Percentiles rank a stretch among this genome's conserved stretches.
phyloP scores from a whole-genome alignment of 1,140 invertebrate species.

The Panulirus ornatus region DNA sequence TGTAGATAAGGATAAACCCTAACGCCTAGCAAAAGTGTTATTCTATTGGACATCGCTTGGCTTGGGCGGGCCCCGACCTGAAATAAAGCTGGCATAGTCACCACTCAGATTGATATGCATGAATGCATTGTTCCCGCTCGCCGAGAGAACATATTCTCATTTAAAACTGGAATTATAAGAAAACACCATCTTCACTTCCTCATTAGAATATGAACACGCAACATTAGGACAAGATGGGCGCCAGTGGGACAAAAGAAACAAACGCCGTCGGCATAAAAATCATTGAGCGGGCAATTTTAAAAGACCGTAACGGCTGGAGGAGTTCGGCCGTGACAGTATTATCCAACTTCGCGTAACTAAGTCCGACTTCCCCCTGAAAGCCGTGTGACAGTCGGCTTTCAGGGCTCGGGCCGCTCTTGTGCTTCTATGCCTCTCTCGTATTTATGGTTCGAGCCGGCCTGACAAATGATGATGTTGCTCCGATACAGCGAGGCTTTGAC shows the following conservation, averaged over 20 bases:
- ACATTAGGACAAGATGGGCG: neutral
- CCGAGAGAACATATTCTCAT: neutral
- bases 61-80: too few species aligned
- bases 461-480: slow-evolving; percentile 33
- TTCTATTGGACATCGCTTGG: too few species aligned
- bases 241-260: neutral
- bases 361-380: neutral
- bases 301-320: neutral
- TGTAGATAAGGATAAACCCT: neutral
- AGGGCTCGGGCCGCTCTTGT: neutral
- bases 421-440: neutral
- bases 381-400: neutral
- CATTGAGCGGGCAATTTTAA: neutral
- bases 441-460: slow-evolving; percentile 4
- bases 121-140: neutral
- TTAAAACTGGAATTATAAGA: neutral
- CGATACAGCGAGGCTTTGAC: neutral
- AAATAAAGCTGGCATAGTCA: too few species aligned
- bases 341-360: neutral
- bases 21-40: neutral
- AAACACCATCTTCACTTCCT: neutral
- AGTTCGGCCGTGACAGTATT: neutral
- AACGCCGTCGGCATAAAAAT: neutral
- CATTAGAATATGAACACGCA: neutral
- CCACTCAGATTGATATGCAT: neutral